phyloP scores from a whole-genome alignment of 2,888 invertebrate species.

The Dastarcus helophoroides region DNA sequence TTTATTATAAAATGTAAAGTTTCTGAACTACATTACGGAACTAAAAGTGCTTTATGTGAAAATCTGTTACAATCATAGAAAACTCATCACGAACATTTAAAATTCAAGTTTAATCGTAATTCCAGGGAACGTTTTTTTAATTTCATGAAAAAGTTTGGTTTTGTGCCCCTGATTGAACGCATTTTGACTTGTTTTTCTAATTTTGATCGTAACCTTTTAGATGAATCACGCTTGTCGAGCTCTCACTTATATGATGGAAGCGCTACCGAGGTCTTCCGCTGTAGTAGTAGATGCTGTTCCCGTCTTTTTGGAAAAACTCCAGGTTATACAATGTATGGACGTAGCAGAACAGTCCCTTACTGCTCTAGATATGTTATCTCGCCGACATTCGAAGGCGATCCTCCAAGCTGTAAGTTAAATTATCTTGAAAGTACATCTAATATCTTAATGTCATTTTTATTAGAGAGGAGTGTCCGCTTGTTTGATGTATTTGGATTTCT shows the following conservation, averaged over 20 bases:
- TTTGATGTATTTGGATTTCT: constrained; percentile 94
- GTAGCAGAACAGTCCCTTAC: constrained; percentile 98
- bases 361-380: constrained; percentile 92
- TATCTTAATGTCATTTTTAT: constrained; percentile 23
- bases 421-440: constrained; percentile 2
- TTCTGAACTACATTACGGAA: no score
- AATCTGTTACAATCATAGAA: neutral
- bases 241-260: constrained; percentile 98
- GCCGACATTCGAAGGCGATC: constrained; percentile 93
- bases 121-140: no score
- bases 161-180: neutral
- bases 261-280: constrained; percentile 88
- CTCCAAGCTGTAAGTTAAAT: constrained; percentile 64
- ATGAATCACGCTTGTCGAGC: constrained; percentile 99
- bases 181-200: neutral
- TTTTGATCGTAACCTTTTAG: constrained; percentile 38
- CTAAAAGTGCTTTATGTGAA: no score
- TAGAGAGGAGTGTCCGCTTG: constrained; percentile 93
- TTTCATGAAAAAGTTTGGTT: no score
- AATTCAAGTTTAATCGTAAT: no score
- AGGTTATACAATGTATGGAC: constrained; percentile 98
- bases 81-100: no score
- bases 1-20: no score
- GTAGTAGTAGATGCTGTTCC: constrained; percentile 96
- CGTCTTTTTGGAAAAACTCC: constrained; percentile 90